Conservation (phyloP, 1,140 invertebrate species). For the Gonatopus flavifemur region DNA sequence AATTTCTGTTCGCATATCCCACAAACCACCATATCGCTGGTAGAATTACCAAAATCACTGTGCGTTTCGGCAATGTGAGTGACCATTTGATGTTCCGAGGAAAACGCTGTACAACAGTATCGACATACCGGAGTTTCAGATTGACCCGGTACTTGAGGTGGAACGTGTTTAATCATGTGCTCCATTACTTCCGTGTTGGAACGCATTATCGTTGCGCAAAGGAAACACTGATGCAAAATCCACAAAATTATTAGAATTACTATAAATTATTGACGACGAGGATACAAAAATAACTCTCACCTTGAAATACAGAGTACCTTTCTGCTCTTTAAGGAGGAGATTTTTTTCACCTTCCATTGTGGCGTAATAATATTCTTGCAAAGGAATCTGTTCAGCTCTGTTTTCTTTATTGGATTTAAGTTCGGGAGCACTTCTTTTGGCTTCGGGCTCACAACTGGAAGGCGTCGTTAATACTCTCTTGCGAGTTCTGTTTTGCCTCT, state of each 20-base stretch:
- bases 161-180: slow-evolving; percentile 70
- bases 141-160: slow-evolving; percentile 48
- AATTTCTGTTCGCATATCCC: slow-evolving; percentile 70
- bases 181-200: slow-evolving; percentile 64
- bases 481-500: slow-evolving; percentile 44
- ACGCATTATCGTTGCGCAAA: slow-evolving; percentile 61
- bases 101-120: slow-evolving; percentile 54
- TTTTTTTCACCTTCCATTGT: slow-evolving; percentile 48
- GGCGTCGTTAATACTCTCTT: slow-evolving; percentile 13
- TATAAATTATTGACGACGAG: not conserved
- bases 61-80: slow-evolving; percentile 51
- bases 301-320: slow-evolving; percentile 39
- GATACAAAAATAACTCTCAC: slow-evolving; percentile 14
- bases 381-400: slow-evolving; percentile 35
- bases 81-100: slow-evolving; percentile 48
- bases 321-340: slow-evolving; percentile 33
- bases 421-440: slow-evolving; percentile 31
- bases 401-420: slow-evolving; percentile 24
- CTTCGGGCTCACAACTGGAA: slow-evolving; percentile 29
- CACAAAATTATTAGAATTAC: not conserved
- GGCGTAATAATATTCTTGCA: slow-evolving; percentile 51
- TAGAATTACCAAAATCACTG: slow-evolving; percentile 49
- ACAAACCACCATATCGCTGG: slow-evolving; percentile 61
- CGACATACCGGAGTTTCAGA: slow-evolving; percentile 46
- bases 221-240: slow-evolving; percentile 62